Evolutionary conservation across 2,113 vertebrate genomes (phyloP).

Genomic region (Pithys albifrons): DNA sequence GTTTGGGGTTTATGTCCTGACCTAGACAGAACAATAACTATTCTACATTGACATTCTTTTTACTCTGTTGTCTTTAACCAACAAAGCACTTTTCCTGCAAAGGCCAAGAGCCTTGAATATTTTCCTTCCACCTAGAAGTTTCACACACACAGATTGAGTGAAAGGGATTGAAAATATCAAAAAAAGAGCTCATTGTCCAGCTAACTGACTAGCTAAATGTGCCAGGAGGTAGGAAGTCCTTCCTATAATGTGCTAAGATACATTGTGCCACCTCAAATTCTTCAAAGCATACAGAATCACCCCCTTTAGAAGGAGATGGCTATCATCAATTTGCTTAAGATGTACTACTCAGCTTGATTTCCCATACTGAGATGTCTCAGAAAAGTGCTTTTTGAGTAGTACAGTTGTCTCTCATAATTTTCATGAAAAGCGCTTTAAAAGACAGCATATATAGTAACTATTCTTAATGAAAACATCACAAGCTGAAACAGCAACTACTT

Average conservation of each 20-base stretch:
- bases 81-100: neutral
- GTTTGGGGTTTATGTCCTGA: neutral
- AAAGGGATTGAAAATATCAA: neutral
- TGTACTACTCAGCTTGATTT: neutral
- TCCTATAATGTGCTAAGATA: neutral
- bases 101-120: neutral
- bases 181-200: neutral
- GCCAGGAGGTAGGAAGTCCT: neutral
- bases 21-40: neutral
- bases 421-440: neutral
- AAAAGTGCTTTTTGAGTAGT: neutral
- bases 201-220: neutral
- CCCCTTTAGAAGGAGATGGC: neutral
- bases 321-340: neutral
- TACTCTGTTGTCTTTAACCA: neutral
- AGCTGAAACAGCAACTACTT: neutral
- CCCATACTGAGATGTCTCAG: neutral
- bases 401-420: neutral
- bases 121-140: neutral
- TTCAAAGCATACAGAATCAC: neutral
- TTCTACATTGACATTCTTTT: neutral
- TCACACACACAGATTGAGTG: rapidly evolving
- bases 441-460: neutral
- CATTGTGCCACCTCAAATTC: neutral
- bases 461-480: neutral